Evolutionary conservation across 2,888 invertebrate genomes (phyloP).

Genomic region (Eristalinus sepulchralis): DNA sequence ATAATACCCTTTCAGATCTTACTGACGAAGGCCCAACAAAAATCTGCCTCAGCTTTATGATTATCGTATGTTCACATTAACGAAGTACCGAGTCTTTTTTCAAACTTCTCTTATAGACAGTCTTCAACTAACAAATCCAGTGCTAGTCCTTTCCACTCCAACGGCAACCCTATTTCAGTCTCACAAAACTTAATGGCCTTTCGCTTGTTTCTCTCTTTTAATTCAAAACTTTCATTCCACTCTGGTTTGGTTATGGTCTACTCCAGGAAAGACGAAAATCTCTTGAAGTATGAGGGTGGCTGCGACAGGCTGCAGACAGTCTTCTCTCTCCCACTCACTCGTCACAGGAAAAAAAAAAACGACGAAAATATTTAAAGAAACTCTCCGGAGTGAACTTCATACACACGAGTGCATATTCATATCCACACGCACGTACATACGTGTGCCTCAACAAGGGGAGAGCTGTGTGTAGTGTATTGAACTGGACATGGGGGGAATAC

Average conservation of each 20-base stretch:
- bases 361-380: background rate
- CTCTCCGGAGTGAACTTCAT: conserved; percentile 14
- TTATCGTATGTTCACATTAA: no score
- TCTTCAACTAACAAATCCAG: no score
- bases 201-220: conserved; percentile 41
- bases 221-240: conserved; percentile 55
- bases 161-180: background rate
- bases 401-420: background rate
- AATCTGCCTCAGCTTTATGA: no score
- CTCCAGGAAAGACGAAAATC: background rate
- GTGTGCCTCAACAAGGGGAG: background rate
- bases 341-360: background rate
- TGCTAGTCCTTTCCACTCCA: background rate
- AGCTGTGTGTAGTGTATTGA: conserved; percentile 9
- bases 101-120: no score
- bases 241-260: background rate
- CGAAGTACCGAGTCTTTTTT: no score
- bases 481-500: conserved; percentile 36
- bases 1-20: no score
- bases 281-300: background rate
- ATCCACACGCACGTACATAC: background rate
- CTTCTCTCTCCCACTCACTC: conserved; percentile 42
- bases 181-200: conserved; percentile 60
- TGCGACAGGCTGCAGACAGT: background rate
- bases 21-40: no score